Evolutionary conservation across 1,140 invertebrate genomes (phyloP), one percentile per base, ranked within the genome.

Genomic region (Drosophila burlai): DNA sequence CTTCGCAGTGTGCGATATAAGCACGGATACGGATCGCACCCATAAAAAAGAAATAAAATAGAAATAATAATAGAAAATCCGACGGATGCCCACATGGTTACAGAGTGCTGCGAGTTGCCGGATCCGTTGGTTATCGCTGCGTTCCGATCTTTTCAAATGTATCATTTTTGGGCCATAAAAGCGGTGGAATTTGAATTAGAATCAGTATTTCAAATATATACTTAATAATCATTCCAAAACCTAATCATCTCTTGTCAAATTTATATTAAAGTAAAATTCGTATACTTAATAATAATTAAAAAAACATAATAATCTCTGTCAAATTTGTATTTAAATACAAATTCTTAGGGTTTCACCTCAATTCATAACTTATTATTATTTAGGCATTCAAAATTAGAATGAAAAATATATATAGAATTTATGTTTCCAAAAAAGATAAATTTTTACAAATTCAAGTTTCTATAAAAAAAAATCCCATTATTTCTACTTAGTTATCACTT

Each of bases 1-100:
- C 78, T 40, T 60, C 54, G 65, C 68, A n/a, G 29, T 42, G 63
- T 16, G 63, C 52, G 69, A 73, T 73, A 72, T 73, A 59, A 49
- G 47, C 49, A 64, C 69, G 63, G 60, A 76, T 76, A 76, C 60
- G 62, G 29, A 75, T 65, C 45, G 21, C 60, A 47, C 40, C 3
- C 29, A 61, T 31, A 9, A 36, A 36, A 21, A 11, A 1, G 5
- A 16, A 43, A 21, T 2, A 8, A 29, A 24, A 24, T 24, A 24
- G 3, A 24, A 24, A 24, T 1, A 45, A 52, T 18, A 31, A 52
- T 8, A 52, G n/a, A n/a, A 31, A 31, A n/a, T 2, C 47, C 47
- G 29, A 21, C 13, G 26, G 15, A 18, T 38, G 62, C 9, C 38
- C 67, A 68, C 67, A 69, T 69, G 67, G 64, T 49, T 72, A 9